Percentiles rank a stretch among this genome's conserved stretches.
Evolutionary conservation across 2,797 vertebrate genomes (phyloP).

Genomic region (Macrochelys suwanniensis): DNA sequence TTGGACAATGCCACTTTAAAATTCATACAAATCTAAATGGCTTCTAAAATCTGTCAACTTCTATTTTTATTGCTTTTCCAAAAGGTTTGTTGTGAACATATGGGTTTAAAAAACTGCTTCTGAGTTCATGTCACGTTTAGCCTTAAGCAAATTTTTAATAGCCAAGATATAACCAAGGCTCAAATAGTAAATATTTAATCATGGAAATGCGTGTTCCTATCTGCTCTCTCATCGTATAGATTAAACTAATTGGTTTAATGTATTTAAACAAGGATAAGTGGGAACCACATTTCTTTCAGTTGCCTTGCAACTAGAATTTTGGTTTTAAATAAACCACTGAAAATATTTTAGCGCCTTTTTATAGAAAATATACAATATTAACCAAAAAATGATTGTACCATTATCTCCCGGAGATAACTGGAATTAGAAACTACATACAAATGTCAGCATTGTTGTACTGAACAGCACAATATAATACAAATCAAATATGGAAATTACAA

Average conservation of each 20-base stretch:
- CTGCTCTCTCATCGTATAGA: not conserved
- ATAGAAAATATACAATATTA: not conserved
- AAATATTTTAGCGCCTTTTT: not conserved
- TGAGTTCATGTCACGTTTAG: not conserved
- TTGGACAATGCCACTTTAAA: not conserved
- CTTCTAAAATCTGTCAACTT: not conserved
- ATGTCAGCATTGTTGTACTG: not conserved
- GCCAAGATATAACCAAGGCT: not conserved
- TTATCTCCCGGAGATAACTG: not conserved
- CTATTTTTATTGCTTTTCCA: not conserved
- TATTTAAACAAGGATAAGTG: not conserved
- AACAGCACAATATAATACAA: not conserved
- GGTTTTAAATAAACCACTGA: not conserved
- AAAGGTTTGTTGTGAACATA: not conserved
- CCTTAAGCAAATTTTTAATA: not conserved
- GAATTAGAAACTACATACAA: not conserved
- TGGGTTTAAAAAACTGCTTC: not conserved
- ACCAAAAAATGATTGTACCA: not conserved
- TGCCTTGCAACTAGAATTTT: not conserved
- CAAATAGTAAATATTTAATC: conserved; percentile 23
- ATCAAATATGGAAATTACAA: not conserved
- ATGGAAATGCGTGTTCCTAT: not conserved
- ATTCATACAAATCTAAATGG: not conserved
- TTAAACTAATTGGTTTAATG: conserved; percentile 6
- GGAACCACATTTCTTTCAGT: not conserved